Percentiles rank a stretch among this genome's conserved stretches.
Conservation (phyloP, 2,797 vertebrate genomes). For the Loris lydekkerianus region DNA sequence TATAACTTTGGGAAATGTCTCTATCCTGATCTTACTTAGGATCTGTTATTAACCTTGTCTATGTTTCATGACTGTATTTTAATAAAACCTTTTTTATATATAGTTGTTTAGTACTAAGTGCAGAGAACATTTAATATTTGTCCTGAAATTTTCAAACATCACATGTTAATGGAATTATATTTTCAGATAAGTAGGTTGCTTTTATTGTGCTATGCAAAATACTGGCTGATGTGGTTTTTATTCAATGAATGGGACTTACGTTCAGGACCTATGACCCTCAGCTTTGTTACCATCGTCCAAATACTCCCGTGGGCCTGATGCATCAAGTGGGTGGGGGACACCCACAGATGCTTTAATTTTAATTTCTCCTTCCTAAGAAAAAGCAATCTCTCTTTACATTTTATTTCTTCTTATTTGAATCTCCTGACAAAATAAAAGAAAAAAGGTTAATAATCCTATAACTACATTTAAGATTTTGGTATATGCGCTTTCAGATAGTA, state of each 20-base stretch:
- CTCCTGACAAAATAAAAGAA: neutral
- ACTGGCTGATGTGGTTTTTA: neutral
- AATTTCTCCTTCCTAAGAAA: neutral
- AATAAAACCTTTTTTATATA: neutral
- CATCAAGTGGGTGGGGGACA: neutral
- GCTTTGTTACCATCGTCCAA: neutral
- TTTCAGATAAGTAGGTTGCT: conserved; percentile 14
- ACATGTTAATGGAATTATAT: neutral
- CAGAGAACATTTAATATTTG: conserved; percentile 17
- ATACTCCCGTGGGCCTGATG: accelerated
- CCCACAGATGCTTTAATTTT: neutral
- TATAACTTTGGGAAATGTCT: neutral
- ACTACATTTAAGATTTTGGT: neutral
- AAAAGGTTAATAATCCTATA: neutral
- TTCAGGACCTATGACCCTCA: neutral
- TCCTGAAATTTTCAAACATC: conserved; percentile 12
- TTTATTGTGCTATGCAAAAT: neutral
- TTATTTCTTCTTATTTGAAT: neutral
- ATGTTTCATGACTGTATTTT: neutral
- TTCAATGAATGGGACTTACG: neutral
- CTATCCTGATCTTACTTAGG: neutral
- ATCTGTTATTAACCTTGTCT: neutral
- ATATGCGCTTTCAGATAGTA: neutral
- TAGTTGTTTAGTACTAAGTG: neutral
- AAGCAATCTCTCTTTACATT: neutral